Evolutionary conservation across 1,140 invertebrate species (phyloP).

Genomic region (Alviniconcha marisindica): DNA sequence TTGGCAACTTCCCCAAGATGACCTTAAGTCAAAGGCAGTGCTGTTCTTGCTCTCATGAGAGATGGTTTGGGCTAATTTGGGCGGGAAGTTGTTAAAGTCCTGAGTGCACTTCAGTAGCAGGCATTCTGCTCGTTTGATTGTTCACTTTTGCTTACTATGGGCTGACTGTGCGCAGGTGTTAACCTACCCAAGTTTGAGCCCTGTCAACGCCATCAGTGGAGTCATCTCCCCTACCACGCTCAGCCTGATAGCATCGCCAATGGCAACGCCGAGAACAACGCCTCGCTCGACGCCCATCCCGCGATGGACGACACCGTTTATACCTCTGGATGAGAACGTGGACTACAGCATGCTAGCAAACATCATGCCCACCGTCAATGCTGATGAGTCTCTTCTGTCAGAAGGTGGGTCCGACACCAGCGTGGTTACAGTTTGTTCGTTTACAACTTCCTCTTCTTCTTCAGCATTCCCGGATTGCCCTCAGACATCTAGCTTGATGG

Average conservation of each 20-base stretch:
- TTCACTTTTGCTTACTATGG: not conserved
- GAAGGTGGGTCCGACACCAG: too few species aligned
- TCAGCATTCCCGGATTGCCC: too few species aligned
- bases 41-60: too few species aligned
- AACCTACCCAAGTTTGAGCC: slow-evolving; percentile 87
- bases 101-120: too few species aligned
- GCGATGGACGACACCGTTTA: slow-evolving; percentile 91
- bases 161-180: slow-evolving; percentile 83
- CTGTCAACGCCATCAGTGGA: slow-evolving; percentile 84
- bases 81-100: too few species aligned
- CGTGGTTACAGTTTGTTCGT: too few species aligned
- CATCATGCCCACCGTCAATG: slow-evolving; percentile 79
- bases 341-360: slow-evolving; percentile 93
- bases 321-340: slow-evolving; percentile 88
- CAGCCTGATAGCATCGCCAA: slow-evolving; percentile 89
- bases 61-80: too few species aligned
- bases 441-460: too few species aligned
- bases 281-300: slow-evolving; percentile 81
- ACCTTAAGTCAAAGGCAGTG: too few species aligned
- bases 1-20: too few species aligned
- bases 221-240: slow-evolving; percentile 94
- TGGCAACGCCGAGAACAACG: slow-evolving; percentile 84
- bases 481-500: too few species aligned
- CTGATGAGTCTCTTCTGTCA: slow-evolving; percentile 67
- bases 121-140: too few species aligned